Evolutionary conservation across 1,140 invertebrate genomes (phyloP).

Genomic region (Meteorus sp.): DNA sequence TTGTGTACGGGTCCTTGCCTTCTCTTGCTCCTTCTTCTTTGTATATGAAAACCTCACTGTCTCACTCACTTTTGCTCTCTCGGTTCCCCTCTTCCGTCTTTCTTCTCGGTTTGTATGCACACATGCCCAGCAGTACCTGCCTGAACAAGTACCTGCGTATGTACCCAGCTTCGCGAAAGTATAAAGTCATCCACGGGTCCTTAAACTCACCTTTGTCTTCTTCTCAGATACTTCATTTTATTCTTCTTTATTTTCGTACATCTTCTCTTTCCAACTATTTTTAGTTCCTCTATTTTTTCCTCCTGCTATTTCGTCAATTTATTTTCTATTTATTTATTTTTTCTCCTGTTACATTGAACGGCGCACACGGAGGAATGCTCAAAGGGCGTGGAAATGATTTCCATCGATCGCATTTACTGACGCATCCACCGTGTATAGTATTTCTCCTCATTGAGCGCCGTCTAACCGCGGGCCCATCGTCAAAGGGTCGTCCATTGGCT

Average conservation of each 20-base stretch:
- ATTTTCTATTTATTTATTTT: conserved; percentile 20
- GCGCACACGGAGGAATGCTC: conserved; percentile 25
- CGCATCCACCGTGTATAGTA: conserved; percentile 28
- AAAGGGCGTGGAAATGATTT: conserved; percentile 45
- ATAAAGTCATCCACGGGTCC: conserved; percentile 22
- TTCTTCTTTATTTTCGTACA: conserved; percentile 17
- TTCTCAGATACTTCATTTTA: conserved; percentile 4
- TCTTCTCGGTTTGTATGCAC: conserved; percentile 16
- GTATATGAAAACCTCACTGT: conserved; percentile 39
- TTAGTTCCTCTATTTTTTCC: no score
- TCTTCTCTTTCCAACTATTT: conserved; percentile 4
- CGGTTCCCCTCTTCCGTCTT: neutral
- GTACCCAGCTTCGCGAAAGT: conserved; percentile 20
- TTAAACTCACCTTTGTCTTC: conserved; percentile 26
- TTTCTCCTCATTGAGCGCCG: conserved; percentile 27
- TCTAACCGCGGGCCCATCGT: conserved; percentile 30
- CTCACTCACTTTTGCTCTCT: conserved; percentile 15
- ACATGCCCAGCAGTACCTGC: neutral
- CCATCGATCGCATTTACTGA: conserved; percentile 43
- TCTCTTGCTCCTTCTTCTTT: conserved; percentile 40
- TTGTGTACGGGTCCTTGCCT: conserved; percentile 47
- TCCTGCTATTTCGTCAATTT: neutral
- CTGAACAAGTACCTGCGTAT: conserved; percentile 18
- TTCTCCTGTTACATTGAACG: conserved; percentile 9
- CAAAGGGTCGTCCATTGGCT: conserved; percentile 32